phyloP scores from a whole-genome alignment of 1,140 invertebrate genomes.

The Augochlora pura region DNA sequence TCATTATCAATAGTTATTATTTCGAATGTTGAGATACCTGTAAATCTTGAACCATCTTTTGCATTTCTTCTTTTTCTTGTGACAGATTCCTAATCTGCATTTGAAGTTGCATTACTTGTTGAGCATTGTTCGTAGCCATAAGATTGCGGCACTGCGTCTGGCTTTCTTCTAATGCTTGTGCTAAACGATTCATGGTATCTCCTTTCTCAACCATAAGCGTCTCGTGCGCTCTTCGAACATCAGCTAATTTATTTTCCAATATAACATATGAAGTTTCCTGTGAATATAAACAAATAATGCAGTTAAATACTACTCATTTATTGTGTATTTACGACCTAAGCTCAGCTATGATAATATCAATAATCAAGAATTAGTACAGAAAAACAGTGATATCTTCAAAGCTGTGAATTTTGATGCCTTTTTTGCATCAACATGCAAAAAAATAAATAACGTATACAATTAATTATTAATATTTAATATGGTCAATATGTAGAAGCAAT shows the following conservation, averaged over 20 bases:
- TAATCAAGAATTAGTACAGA: background rate
- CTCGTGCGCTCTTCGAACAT: constrained; percentile 72
- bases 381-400: background rate
- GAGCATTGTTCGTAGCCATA: constrained; percentile 70
- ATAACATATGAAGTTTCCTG: constrained; percentile 66
- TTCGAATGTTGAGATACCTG: constrained; percentile 63
- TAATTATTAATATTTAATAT: background rate
- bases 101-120: constrained; percentile 72
- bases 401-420: background rate
- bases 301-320: background rate
- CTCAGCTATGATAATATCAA: background rate
- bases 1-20: constrained; percentile 3
- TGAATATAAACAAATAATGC: constrained; percentile 14
- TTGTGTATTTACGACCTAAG: background rate
- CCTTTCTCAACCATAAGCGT: constrained; percentile 73
- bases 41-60: constrained; percentile 69
- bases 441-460: background rate
- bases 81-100: constrained; percentile 67
- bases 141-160: constrained; percentile 74
- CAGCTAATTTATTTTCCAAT: constrained; percentile 72
- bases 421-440: background rate
- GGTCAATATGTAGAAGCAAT: background rate
- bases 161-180: constrained; percentile 72
- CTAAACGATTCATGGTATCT: constrained; percentile 74
- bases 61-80: constrained; percentile 72